Base-by-base conservation (phyloP, 2,113 vertebrate genomes). In the Nerophis ophidion region DNA sequence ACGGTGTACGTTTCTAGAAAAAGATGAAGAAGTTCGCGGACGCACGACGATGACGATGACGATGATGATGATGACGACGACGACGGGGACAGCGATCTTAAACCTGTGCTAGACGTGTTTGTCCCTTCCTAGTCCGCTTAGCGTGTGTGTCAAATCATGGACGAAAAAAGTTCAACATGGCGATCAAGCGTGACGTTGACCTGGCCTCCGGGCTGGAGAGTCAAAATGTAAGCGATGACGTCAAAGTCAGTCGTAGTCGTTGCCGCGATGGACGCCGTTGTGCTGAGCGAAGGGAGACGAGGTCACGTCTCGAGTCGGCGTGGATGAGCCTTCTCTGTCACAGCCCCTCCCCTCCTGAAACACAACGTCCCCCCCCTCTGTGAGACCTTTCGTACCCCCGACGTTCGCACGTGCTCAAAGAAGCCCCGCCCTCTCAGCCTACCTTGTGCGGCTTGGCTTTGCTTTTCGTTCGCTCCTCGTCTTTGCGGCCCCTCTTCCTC, bases 401-500 rank as follows among this genome's bases (percentile, higher is more conserved):
- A 12, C 33, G 52, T 33, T 26, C 49, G 8, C 16, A 6, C 49
- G 4, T 19, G 26, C 49, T 17, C 5, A 17, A 26, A 5, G 15
- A 49, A 49, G 14, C 48, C 15, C 33, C 10, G 59, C 15, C 7
- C 13, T 1, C 6, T 46, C 7, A 12, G 16, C 17, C 17, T 58
- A 90, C 90, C 88, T 88, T 89, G 13, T 17, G 1, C 10, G 80
- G 56, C 50, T 71, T 88, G 47, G 74, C 49, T 60, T 74, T 89
- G 73, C 57, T 76, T 11, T 80, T 85, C 14, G 66, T 77, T 68
- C 71, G 67, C 5, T 95, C 94, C 63, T 87, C 90, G 34, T 95
- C 92, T 80, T 91, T 92, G 77, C 86, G 91, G 72, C 81, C 91
- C 83, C 91, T 93, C 83, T 90, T 93, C 73, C 89, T 92, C 42